Conservation (phyloP, 1,140 invertebrate genomes). For the Panulirus ornatus region DNA sequence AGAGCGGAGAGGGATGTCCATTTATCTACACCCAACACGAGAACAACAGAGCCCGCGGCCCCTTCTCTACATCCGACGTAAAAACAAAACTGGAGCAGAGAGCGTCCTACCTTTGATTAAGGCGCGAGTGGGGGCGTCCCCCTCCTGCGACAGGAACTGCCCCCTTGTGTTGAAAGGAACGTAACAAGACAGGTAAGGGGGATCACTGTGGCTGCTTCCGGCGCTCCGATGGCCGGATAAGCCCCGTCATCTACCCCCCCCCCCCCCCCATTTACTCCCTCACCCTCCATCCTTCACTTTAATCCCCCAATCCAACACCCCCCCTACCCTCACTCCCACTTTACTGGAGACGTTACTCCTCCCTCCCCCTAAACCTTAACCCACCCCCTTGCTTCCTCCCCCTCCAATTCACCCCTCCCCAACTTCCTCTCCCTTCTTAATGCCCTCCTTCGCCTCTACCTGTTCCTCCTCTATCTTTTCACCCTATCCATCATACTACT, state of each 20-base stretch:
- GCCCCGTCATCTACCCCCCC: neutral
- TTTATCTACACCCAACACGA: too few relatives aligned
- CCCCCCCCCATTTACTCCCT: neutral
- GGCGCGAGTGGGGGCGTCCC: too few relatives aligned
- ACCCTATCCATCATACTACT: neutral
- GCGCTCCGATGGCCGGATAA: slow-evolving; percentile 16
- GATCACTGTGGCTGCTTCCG: slow-evolving; percentile 23
- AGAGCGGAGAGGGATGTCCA: too few relatives aligned
- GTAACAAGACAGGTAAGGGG: slow-evolving; percentile 36
- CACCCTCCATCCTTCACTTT: neutral
- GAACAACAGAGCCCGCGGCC: too few relatives aligned
- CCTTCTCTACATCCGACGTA: too few relatives aligned
- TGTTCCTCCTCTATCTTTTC: neutral
- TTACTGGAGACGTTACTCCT: too few relatives aligned
- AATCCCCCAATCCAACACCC: too few relatives aligned
- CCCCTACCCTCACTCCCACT: too few relatives aligned
- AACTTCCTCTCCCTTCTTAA: neutral
- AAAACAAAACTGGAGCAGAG: too few relatives aligned
- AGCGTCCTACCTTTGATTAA: too few relatives aligned
- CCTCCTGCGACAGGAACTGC: neutral
- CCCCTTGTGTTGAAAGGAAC: slow-evolving; percentile 38
- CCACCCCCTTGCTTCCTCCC: neutral
- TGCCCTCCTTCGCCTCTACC: neutral
- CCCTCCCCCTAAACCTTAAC: neutral
- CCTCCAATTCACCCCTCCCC: neutral